Evolutionary conservation across 2,113 vertebrate genomes (phyloP), one percentile per base, ranked within the genome.

Genomic region (Elachura formosa): DNA sequence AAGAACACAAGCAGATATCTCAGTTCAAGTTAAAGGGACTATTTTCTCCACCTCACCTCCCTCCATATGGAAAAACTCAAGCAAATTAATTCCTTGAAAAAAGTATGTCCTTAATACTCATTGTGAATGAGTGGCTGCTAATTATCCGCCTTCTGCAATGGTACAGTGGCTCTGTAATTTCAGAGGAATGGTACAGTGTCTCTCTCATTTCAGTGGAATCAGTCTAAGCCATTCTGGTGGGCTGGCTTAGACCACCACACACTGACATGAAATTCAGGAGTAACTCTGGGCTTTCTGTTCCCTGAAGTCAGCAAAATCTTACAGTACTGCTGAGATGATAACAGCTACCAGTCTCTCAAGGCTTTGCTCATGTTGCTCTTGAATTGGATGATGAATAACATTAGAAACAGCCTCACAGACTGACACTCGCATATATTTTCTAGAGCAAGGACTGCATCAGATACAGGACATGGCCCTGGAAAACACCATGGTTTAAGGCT

Each of bases 261-360:
- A 16, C 33, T 55, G 55, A 55, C 45, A 33, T 5, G 62, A 78
- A 94, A 84, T 51, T 71, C 67, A 64, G 63, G 51, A 69, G 23
- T 45, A 73, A 67, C 40, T 84, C 54, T 89, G 91, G 85, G 67
- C 86, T 76, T 92, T 88, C 87, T 55, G n/a, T 66, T 95, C 84
- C 80, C 74, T 87, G 58, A 86, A 80, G 43, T 83, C 95, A 92
- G 93, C 76, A 90, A 85, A 92, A 95, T 23, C 85, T 82, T 49
- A 61, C 23, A 90, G 80, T 16, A 82, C 80, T 21, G n/a, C 76
- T 80, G 90, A 94, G 93, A 89, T 55, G 43, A 38, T 89, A 95
- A 84, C 33, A 14, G 64, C 83, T 95, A 90, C 63, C 96, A 92
- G 79, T 83, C 45, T 90, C 87, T 74, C 80, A 49, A 76, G 88